phyloP scores from a whole-genome alignment of 2,888 invertebrate genomes.

The Operophtera brumata region DNA sequence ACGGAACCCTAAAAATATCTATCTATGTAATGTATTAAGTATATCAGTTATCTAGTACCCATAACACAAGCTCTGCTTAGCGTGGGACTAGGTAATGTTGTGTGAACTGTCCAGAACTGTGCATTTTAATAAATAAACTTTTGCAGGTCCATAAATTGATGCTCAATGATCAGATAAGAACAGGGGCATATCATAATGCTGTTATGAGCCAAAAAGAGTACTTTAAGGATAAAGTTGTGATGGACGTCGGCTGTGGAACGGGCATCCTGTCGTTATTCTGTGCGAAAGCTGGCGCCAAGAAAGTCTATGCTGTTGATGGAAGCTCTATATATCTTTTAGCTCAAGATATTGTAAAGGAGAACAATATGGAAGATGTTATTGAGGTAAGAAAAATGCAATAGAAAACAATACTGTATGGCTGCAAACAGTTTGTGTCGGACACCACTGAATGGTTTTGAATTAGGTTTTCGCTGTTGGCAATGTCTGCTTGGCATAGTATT shows the following conservation, averaged over 20 bases:
- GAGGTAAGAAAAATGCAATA: constrained; percentile 74
- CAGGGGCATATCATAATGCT: constrained; percentile 89
- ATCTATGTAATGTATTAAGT: too few relatives aligned
- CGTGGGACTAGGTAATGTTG: too few relatives aligned
- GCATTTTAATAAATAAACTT: too few relatives aligned
- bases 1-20: too few relatives aligned
- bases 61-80: too few relatives aligned
- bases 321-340: constrained; percentile 85
- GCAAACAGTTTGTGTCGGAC: too few relatives aligned
- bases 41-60: too few relatives aligned
- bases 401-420: too few relatives aligned
- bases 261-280: constrained; percentile 95
- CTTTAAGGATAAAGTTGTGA: constrained; percentile 88
- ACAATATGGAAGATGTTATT: constrained; percentile 83
- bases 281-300: constrained; percentile 93
- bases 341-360: constrained; percentile 84
- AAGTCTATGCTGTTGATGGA: constrained; percentile 93
- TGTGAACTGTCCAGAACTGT: too few relatives aligned
- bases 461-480: too few relatives aligned
- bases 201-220: constrained; percentile 84
- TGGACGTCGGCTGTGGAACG: constrained; percentile 93
- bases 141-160: constrained; percentile 88
- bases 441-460: too few relatives aligned
- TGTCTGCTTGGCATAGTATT: too few relatives aligned
- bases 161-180: constrained; percentile 88